phyloP scores from a whole-genome alignment of 2,888 invertebrate genomes.

The Pristionchus entomophagus region DNA sequence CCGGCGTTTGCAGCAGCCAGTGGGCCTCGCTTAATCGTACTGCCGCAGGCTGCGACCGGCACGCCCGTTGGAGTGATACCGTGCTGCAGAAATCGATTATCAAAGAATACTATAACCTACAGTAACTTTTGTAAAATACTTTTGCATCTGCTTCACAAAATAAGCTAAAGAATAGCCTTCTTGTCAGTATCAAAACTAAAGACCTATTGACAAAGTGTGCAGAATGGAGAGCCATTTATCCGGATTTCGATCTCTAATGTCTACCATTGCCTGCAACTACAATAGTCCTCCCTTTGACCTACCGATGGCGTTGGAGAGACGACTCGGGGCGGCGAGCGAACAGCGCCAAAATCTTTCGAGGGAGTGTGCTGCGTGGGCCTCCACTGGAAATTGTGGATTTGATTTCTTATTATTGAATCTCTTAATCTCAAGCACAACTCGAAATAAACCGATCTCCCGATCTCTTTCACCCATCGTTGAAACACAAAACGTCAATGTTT shows the following conservation, averaged over 20 bases:
- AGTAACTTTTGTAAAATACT: neutral
- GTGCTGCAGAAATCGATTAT: neutral
- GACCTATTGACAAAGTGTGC: no score
- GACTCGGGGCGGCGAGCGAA: constrained; percentile 46
- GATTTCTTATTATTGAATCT: neutral
- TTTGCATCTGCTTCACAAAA: neutral
- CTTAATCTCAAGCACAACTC: no score
- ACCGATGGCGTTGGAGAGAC: constrained; percentile 36
- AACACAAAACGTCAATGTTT: no score
- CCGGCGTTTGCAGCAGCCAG: constrained; percentile 2
- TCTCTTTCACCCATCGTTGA: no score
- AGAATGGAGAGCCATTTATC: no score
- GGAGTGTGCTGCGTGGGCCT: constrained; percentile 51
- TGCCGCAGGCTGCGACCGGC: constrained; percentile 56
- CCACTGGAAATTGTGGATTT: constrained; percentile 50
- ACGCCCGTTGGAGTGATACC: constrained; percentile 53
- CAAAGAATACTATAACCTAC: neutral
- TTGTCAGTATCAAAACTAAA: no score
- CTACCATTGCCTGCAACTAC: neutral
- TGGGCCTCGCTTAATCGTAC: constrained; percentile 54
- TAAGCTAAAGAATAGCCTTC: neutral
- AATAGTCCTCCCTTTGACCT: neutral
- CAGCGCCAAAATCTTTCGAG: constrained; percentile 55
- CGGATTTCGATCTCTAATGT: no score
- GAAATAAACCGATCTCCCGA: no score